Evolutionary conservation across 2,888 invertebrate genomes (phyloP).

Genomic region (Notodonta dromedarius): DNA sequence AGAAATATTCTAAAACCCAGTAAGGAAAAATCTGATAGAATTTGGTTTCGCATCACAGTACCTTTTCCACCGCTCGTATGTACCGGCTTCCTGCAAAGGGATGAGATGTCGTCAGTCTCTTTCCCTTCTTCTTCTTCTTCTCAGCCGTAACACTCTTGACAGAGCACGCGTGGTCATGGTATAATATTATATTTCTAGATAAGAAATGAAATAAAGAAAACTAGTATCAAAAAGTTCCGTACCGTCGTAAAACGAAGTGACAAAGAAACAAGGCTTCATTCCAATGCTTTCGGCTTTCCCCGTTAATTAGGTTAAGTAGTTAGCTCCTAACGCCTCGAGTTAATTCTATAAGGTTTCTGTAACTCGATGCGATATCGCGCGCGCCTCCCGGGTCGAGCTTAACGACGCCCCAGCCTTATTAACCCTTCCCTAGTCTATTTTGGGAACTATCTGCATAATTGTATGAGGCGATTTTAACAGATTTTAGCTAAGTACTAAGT

Average conservation of each 20-base stretch:
- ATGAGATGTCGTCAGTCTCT: too few relatives aligned
- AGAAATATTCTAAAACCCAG: too few relatives aligned
- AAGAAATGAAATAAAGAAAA: too few relatives aligned
- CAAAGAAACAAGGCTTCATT: slow-evolving; percentile 22
- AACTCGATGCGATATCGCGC: slow-evolving; percentile 60
- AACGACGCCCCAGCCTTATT: slow-evolving; percentile 70
- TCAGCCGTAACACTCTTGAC: too few relatives aligned
- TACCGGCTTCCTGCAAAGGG: too few relatives aligned
- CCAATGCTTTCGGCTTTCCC: slow-evolving; percentile 44
- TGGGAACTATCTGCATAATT: slow-evolving; percentile 59
- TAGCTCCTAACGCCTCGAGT: slow-evolving; percentile 62
- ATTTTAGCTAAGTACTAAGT: slow-evolving; percentile 14
- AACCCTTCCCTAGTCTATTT: slow-evolving; percentile 68
- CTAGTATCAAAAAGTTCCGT: not conserved
- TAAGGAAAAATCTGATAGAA: too few relatives aligned
- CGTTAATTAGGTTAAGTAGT: slow-evolving; percentile 77
- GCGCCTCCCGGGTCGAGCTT: slow-evolving; percentile 61
- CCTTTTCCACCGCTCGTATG: too few relatives aligned
- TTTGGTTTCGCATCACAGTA: too few relatives aligned
- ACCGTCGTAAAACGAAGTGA: slow-evolving; percentile 3
- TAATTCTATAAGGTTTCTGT: slow-evolving; percentile 60
- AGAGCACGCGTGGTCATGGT: too few relatives aligned
- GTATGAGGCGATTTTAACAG: slow-evolving; percentile 40
- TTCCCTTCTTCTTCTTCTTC: too few relatives aligned
- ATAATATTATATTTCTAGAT: too few relatives aligned